phyloP scores from a whole-genome alignment of 2,888 invertebrate genomes.

The Augochlorella aurata region DNA sequence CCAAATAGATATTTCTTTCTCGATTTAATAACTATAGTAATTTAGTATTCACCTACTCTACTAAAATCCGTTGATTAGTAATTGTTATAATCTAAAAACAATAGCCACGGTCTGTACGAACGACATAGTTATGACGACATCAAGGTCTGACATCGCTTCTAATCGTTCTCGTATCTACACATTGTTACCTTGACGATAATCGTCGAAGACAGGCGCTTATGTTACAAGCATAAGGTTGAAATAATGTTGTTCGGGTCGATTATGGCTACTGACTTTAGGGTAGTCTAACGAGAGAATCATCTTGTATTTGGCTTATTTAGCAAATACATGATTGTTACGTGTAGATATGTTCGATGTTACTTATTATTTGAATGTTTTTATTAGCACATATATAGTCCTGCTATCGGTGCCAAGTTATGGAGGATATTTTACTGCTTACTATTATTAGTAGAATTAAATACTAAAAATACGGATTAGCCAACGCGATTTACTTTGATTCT shows the following conservation, averaged over 20 bases:
- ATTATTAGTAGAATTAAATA: background rate
- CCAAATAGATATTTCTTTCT: background rate
- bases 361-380: too few species aligned
- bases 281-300: too few species aligned
- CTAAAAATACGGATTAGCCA: background rate
- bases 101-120: background rate
- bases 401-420: too few species aligned
- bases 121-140: background rate
- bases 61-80: background rate
- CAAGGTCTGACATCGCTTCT: background rate
- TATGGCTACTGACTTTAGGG: background rate
- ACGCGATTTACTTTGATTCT: background rate
- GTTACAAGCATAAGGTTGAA: too few species aligned
- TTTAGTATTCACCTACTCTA: background rate
- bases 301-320: too few species aligned
- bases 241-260: background rate
- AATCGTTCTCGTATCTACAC: background rate
- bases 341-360: too few species aligned
- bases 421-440: too few species aligned
- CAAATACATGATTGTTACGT: too few species aligned
- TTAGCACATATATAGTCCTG: too few species aligned
- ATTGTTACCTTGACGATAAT: too few species aligned
- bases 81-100: too few species aligned
- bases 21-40: background rate
- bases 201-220: too few species aligned